A percentile compares a stretch with the other conserved stretches of the same genome.
Evolutionary conservation across 2,113 vertebrate species (phyloP).

Genomic region (Proterorhinus semilunaris): DNA sequence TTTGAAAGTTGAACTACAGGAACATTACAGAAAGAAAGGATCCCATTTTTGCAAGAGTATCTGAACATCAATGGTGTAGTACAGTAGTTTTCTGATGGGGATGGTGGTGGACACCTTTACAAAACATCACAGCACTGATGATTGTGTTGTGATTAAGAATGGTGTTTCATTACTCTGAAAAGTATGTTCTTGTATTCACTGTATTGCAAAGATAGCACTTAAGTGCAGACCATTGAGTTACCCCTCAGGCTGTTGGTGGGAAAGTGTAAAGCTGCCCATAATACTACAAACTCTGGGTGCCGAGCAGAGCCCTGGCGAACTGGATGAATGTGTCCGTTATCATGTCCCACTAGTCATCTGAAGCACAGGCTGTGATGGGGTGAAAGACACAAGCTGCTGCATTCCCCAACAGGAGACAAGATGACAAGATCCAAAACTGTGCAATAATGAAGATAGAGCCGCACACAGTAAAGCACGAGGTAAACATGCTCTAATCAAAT

Average conservation of each 20-base stretch:
- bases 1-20: conserved; percentile 19
- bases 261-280: conserved; percentile 13
- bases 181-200: too few species aligned
- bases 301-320: conserved; percentile 24
- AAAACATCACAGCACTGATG: too few species aligned
- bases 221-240: conserved; percentile 1
- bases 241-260: conserved; percentile 3
- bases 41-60: neutral
- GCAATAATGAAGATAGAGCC: neutral
- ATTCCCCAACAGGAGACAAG: neutral
- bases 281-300: conserved; percentile 27
- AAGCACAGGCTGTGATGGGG: conserved; percentile 10
- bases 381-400: conserved; percentile 2
- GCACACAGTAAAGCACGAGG: too few species aligned
- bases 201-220: neutral
- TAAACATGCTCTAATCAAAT: too few species aligned
- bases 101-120: too few species aligned
- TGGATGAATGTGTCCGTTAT: conserved; percentile 14
- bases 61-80: too few species aligned
- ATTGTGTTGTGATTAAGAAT: too few species aligned
- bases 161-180: too few species aligned
- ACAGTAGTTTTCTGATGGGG: too few species aligned
- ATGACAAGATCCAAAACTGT: neutral
- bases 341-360: neutral
- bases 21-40: neutral